These are phyloP conservation scores for Papilio polytes DNA, from an alignment of 1,140 invertebrate species.

Conservation along the genomic window DNA sequence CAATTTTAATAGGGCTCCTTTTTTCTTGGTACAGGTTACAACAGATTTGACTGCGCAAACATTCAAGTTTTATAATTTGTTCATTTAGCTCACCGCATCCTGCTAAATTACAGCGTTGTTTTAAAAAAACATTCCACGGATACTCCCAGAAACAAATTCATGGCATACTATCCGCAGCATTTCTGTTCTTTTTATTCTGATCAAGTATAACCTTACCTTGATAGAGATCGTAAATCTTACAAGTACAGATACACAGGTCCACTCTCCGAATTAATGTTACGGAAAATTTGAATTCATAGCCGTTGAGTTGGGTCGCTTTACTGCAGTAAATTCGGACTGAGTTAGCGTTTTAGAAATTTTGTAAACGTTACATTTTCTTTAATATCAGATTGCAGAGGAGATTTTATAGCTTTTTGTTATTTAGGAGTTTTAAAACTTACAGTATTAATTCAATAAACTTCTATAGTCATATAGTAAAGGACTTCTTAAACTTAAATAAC, in stretches of 20 bases:
- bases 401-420: too few species aligned
- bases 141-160: not conserved
- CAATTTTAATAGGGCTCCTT: not conserved
- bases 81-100: not conserved
- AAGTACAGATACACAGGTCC: conserved; percentile 34
- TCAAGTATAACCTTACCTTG: conserved; percentile 26
- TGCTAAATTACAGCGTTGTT: not conserved
- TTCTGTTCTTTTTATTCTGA: not conserved
- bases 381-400: too few species aligned
- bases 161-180: not conserved
- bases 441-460: too few species aligned
- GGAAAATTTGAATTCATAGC: conserved; percentile 56
- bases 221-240: conserved; percentile 45
- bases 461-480: too few species aligned
- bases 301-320: not conserved
- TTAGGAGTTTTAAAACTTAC: too few species aligned
- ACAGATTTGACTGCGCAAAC: not conserved
- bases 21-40: not conserved
- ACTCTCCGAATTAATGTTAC: conserved; percentile 58
- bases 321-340: not conserved
- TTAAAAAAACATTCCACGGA: not conserved
- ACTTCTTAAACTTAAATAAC: too few species aligned
- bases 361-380: not conserved
- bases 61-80: not conserved
- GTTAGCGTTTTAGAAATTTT: not conserved